Evolutionary conservation across 2,113 vertebrate genomes (phyloP).

Genomic region (Phalacrocorax carbo): DNA sequence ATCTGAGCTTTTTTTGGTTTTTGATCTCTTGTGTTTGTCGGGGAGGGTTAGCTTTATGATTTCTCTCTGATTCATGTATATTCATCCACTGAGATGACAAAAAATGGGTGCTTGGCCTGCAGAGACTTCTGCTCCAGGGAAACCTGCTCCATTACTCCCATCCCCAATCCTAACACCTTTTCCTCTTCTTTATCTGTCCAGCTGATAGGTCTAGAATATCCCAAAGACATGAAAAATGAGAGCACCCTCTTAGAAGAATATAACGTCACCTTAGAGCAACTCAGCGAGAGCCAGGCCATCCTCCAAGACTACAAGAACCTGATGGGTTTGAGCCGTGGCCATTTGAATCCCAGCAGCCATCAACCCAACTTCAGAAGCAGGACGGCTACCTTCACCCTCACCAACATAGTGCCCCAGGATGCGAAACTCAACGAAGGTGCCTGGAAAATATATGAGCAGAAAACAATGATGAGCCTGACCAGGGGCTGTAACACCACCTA

Average conservation of each 20-base stretch:
- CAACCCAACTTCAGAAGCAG: conserved; percentile 67
- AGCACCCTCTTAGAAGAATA: background rate
- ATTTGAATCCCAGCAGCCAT: conserved; percentile 78
- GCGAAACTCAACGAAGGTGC: conserved; percentile 71
- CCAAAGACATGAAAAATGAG: conserved; percentile 41
- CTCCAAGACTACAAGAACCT: conserved; percentile 56
- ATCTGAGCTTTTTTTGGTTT: background rate
- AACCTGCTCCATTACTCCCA: background rate
- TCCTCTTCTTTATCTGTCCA: background rate
- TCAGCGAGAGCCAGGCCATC: conserved; percentile 34
- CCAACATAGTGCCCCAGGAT: conserved; percentile 78
- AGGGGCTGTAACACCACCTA: conserved; percentile 19
- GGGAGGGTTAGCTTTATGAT: background rate
- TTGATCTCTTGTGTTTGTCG: accelerated
- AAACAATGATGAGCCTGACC: background rate
- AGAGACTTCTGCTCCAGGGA: background rate
- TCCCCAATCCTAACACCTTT: background rate
- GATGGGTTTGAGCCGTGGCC: conserved; percentile 62
- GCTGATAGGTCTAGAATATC: background rate
- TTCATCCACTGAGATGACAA: background rate
- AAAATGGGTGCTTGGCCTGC: background rate
- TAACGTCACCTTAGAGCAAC: background rate
- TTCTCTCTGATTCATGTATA: background rate
- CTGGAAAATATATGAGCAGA: conserved; percentile 74
- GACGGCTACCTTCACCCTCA: conserved; percentile 78